phyloP scores from a whole-genome alignment of 2,113 vertebrate genomes.

The Sander vitreus region DNA sequence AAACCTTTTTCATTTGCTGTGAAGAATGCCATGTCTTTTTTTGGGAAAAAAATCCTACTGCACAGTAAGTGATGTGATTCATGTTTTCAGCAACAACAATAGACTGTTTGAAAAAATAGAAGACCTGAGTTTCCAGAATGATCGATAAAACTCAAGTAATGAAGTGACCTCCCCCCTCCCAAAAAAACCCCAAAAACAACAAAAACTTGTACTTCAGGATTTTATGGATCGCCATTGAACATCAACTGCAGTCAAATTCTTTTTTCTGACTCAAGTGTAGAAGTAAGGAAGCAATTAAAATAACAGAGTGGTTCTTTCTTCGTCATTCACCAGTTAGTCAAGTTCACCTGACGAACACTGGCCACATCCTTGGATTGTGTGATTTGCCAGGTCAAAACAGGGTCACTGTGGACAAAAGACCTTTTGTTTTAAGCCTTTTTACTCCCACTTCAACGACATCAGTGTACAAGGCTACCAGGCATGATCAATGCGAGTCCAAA shows the following conservation, averaged over 20 bases:
- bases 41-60: background rate
- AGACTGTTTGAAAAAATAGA: background rate
- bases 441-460: background rate
- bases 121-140: background rate
- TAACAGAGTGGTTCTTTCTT: conserved; percentile 6
- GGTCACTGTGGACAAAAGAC: conserved; percentile 38
- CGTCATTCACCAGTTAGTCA: conserved; percentile 8
- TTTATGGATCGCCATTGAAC: background rate
- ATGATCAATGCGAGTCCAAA: conserved; percentile 28
- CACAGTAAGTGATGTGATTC: conserved; percentile 3
- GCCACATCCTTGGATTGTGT: conserved; percentile 49
- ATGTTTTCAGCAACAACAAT: background rate
- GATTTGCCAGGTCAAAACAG: conserved; percentile 20
- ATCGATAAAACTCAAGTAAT: background rate
- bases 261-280: background rate
- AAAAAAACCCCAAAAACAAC: too few relatives aligned
- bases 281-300: conserved; percentile 47
- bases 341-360: conserved; percentile 36
- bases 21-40: background rate
- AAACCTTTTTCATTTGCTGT: background rate
- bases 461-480: conserved; percentile 18
- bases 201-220: background rate
- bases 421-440: conserved; percentile 44
- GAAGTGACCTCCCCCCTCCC: too few relatives aligned
- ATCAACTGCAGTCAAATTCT: background rate